Percentiles rank a stretch among this genome's conserved stretches.
phyloP scores from a whole-genome alignment of 1,140 invertebrate genomes.

The Eueides isabella region DNA sequence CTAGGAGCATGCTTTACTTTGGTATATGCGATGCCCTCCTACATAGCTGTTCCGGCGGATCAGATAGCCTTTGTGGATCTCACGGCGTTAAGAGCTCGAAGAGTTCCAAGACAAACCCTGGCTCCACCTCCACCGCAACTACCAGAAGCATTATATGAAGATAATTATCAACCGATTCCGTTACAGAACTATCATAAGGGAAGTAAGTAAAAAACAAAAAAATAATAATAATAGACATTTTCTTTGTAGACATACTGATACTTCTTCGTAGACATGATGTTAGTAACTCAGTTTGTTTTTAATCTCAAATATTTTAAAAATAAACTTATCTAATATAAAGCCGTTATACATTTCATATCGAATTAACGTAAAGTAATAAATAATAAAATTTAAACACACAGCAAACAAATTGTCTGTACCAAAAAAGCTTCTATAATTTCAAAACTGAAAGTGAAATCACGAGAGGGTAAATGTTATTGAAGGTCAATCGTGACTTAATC shows the following conservation, averaged over 20 bases:
- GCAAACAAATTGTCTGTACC: neutral
- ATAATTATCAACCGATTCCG: conserved; percentile 62
- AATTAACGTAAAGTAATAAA: neutral
- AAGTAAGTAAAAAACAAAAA: conserved; percentile 53
- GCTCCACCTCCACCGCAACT: conserved; percentile 54
- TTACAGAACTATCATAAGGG: conserved; percentile 61
- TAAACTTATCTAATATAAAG: too few relatives aligned
- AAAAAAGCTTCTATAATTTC: neutral
- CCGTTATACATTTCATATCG: neutral
- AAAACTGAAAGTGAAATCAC: neutral
- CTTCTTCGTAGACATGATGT: too few relatives aligned
- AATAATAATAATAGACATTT: too few relatives aligned
- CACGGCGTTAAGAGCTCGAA: conserved; percentile 49
- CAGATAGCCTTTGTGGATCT: conserved; percentile 81
- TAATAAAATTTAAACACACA: neutral
- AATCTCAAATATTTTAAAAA: too few relatives aligned
- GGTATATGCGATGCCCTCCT: conserved; percentile 79
- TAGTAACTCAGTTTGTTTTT: too few relatives aligned
- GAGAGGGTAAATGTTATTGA: neutral
- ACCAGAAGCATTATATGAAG: conserved; percentile 56
- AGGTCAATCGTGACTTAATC: conserved; percentile 16
- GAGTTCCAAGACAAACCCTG: conserved; percentile 73
- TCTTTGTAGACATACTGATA: too few relatives aligned
- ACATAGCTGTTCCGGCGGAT: conserved; percentile 84
- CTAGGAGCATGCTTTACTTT: conserved; percentile 57